Percentiles rank a stretch among this genome's conserved stretches.
These are phyloP conservation scores for Oryzias dopingdopingensis DNA, from an alignment of 2,797 vertebrate genomes.

Conservation along the genomic window DNA sequence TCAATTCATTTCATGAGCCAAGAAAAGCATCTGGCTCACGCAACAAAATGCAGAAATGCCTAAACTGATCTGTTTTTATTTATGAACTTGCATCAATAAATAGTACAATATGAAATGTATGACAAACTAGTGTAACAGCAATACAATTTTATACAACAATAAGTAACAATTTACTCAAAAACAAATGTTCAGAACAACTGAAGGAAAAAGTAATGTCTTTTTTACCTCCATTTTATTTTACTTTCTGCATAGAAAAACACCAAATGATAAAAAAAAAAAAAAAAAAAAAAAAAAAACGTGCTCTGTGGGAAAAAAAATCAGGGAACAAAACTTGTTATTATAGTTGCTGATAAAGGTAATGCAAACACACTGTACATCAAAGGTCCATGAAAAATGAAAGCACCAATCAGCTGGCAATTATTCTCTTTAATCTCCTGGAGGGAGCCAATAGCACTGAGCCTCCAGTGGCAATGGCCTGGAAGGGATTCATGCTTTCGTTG, in stretches of 20 bases:
- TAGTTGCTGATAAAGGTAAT: slow-evolving; percentile 73
- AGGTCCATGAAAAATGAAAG: slow-evolving; percentile 80
- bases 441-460: slow-evolving; percentile 80
- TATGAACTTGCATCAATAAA: too few relatives aligned
- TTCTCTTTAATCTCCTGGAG: slow-evolving; percentile 83
- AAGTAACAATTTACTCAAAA: too few relatives aligned
- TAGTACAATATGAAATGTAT: too few relatives aligned
- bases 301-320: slow-evolving; percentile 38
- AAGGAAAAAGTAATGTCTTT: too few relatives aligned
- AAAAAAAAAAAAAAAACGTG: slow-evolving; percentile 2
- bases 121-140: too few relatives aligned
- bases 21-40: too few relatives aligned
- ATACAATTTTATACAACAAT: too few relatives aligned
- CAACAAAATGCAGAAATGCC: too few relatives aligned
- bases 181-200: too few relatives aligned
- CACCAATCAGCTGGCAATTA: slow-evolving; percentile 84
- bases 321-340: slow-evolving; percentile 73
- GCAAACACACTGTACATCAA: slow-evolving; percentile 73
- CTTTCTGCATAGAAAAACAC: neutral
- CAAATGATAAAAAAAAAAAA: neutral
- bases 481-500: slow-evolving; percentile 62
- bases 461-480: slow-evolving; percentile 67
- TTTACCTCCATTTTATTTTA: too few relatives aligned
- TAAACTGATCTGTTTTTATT: too few relatives aligned
- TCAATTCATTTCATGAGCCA: neutral